phyloP scores from a whole-genome alignment of 2,888 invertebrate genomes.

The Adineta ricciae region DNA sequence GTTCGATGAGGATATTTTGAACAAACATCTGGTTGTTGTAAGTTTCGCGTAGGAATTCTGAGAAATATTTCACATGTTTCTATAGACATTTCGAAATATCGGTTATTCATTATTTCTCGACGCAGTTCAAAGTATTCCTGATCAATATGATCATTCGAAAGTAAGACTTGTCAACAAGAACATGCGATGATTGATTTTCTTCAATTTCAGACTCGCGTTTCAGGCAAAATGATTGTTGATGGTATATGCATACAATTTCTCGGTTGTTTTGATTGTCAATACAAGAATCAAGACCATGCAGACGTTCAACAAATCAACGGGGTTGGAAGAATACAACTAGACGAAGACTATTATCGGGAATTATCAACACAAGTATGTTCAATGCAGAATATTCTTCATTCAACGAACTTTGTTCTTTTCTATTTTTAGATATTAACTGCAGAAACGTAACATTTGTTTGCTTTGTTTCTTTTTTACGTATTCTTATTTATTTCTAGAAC shows the following conservation, averaged over 20 bases:
- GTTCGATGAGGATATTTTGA: slow-evolving; percentile 6
- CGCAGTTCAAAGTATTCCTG: not conserved
- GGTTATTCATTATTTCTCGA: not conserved
- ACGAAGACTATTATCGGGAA: not conserved
- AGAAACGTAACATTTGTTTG: not conserved
- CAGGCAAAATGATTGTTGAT: slow-evolving; percentile 12
- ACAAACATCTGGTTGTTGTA: slow-evolving; percentile 14
- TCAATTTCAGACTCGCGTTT: not conserved
- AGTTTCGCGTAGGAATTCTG: not conserved
- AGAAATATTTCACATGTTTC: too few species aligned
- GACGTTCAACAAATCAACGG: not conserved
- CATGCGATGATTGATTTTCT: not conserved
- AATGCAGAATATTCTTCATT: too few species aligned
- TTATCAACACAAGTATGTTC: not conserved
- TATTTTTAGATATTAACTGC: not conserved
- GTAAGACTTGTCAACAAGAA: not conserved
- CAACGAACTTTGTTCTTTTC: not conserved
- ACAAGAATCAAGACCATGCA: not conserved
- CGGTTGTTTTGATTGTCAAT: slow-evolving; percentile 2
- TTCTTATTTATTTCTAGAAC: not conserved
- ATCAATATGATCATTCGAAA: slow-evolving; percentile 8
- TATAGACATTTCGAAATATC: slow-evolving; percentile 18
- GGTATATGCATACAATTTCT: slow-evolving; percentile 17
- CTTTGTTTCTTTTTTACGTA: not conserved
- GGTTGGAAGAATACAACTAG: not conserved